phyloP scores from a whole-genome alignment of 2,113 vertebrate genomes.

The Notechis scutatus region DNA sequence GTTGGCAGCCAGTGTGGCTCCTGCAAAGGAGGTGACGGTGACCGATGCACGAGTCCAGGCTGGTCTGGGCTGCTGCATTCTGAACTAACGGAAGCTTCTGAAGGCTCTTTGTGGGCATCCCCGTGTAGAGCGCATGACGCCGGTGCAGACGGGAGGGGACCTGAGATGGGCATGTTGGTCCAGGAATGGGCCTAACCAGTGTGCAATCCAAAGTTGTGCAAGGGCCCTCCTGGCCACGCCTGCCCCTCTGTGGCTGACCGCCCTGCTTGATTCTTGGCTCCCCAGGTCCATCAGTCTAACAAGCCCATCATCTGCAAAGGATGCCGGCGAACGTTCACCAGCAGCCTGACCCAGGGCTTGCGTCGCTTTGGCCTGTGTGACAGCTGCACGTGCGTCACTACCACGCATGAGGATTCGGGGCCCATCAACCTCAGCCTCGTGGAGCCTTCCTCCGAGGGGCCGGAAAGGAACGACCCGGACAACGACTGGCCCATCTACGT shows the following conservation, averaged over 20 bases:
- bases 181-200: fast-evolving
- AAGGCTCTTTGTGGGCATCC: neutral
- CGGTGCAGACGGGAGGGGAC: neutral
- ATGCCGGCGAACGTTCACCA: slow-evolving; percentile 87
- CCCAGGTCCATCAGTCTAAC: slow-evolving; percentile 90
- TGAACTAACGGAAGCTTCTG: neutral
- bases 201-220: neutral
- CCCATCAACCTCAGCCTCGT: slow-evolving; percentile 76
- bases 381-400: slow-evolving; percentile 91
- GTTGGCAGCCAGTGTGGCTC: neutral
- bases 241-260: neutral
- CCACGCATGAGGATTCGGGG: slow-evolving; percentile 76
- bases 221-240: neutral
- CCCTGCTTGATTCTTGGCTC: neutral
- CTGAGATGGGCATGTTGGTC: neutral
- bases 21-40: neutral
- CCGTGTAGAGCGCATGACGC: too few relatives aligned
- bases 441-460: slow-evolving; percentile 72
- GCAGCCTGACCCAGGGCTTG: slow-evolving; percentile 82
- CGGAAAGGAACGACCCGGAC: slow-evolving; percentile 77
- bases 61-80: neutral
- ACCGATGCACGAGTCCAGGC: neutral
- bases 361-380: slow-evolving; percentile 89
- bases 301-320: slow-evolving; percentile 94
- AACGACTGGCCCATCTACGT: slow-evolving; percentile 91